Evolutionary conservation across 1,140 invertebrate species (phyloP).

Genomic region (Microplitis mediator): DNA sequence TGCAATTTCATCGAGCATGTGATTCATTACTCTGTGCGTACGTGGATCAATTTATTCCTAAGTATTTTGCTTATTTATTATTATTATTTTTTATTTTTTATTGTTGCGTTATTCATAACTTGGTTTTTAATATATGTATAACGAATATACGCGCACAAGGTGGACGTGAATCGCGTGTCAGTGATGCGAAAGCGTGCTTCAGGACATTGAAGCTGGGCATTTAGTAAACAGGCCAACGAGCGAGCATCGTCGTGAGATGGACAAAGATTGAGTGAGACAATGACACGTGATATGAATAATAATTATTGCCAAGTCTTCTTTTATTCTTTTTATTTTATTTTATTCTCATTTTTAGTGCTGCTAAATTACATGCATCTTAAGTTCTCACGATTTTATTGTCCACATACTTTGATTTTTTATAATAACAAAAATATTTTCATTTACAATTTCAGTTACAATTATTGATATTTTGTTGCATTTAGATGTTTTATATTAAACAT

Average conservation of each 20-base stretch:
- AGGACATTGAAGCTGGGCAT: slow-evolving; percentile 30
- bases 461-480: no score
- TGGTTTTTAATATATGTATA: background rate
- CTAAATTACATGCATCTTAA: background rate
- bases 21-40: slow-evolving; percentile 7
- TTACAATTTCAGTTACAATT: no score
- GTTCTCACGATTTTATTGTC: slow-evolving; percentile 14
- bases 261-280: slow-evolving; percentile 9
- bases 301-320: slow-evolving; percentile 15
- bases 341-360: background rate
- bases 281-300: slow-evolving; percentile 37
- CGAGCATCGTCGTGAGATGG: slow-evolving; percentile 14
- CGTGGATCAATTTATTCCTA: slow-evolving; percentile 6
- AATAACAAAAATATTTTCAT: background rate
- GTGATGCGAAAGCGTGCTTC: slow-evolving; percentile 23
- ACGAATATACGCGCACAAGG: background rate
- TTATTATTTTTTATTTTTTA: background rate
- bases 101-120: background rate
- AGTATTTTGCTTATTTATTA: background rate
- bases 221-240: slow-evolving; percentile 37
- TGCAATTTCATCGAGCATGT: background rate
- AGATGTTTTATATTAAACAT: no score
- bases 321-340: no score
- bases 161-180: slow-evolving; percentile 1
- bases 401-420: background rate